Conservation (phyloP, 2,797 vertebrate genomes). For the Catharus ustulatus region DNA sequence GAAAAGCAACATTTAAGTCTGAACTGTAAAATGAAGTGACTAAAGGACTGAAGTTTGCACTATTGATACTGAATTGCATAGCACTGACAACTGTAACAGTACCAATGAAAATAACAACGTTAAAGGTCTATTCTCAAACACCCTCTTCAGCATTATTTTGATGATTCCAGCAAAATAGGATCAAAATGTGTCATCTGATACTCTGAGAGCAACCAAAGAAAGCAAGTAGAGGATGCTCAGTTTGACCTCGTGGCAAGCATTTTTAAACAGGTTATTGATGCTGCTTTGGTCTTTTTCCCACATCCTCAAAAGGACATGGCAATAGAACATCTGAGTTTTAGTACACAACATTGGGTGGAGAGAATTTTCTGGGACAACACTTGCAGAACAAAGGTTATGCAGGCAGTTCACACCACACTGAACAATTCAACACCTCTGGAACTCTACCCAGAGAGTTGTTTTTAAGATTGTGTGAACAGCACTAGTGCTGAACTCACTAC, state of each 20-base stretch:
- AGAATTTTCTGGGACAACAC: background rate
- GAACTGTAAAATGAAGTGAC: background rate
- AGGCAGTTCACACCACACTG: rapidly evolving
- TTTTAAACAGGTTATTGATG: background rate
- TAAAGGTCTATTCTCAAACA: background rate
- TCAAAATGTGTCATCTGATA: background rate
- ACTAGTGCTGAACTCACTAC: background rate
- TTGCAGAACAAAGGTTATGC: background rate
- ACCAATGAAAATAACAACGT: rapidly evolving
- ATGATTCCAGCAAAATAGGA: background rate
- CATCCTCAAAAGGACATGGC: background rate
- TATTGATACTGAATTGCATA: background rate
- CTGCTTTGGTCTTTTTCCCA: background rate
- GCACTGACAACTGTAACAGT: background rate
- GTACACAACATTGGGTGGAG: rapidly evolving
- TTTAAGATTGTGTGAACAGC: background rate
- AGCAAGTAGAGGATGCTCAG: background rate
- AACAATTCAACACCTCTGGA: background rate
- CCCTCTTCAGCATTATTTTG: background rate
- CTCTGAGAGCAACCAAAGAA: background rate
- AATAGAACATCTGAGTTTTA: rapidly evolving
- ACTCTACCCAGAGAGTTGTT: background rate
- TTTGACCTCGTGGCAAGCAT: background rate
- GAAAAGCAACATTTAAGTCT: background rate
- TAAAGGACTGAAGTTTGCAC: background rate